Conservation (phyloP, 2,888 invertebrate species). For the Anaspis maculata region DNA sequence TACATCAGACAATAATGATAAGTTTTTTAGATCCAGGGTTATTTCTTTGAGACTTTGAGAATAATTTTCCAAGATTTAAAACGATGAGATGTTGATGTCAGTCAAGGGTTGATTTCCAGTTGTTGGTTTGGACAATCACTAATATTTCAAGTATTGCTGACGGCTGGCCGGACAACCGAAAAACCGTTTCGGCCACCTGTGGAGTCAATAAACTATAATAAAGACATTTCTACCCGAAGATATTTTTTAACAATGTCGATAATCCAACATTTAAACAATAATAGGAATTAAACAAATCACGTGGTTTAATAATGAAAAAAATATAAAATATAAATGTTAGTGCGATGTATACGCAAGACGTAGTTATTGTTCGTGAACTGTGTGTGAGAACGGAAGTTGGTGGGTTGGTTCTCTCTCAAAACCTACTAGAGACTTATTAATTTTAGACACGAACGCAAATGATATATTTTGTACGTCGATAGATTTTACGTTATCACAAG, state of each 20-base stretch:
- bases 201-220: constrained; percentile 24
- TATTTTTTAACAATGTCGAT: constrained; percentile 30
- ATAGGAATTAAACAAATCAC: constrained; percentile 25
- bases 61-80: no score
- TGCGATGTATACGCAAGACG: constrained; percentile 33
- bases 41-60: no score
- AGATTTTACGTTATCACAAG: constrained; percentile 21
- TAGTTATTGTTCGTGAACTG: constrained; percentile 23
- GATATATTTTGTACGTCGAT: constrained; percentile 32
- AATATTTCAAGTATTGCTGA: constrained; percentile 32
- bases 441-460: constrained; percentile 11
- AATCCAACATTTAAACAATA: constrained; percentile 30
- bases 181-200: constrained; percentile 24
- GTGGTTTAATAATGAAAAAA: constrained; percentile 23
- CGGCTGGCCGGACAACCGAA: constrained; percentile 24
- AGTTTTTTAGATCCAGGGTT: no score
- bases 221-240: constrained; percentile 8
- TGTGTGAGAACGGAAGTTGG: constrained; percentile 18
- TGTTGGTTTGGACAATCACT: constrained; percentile 30
- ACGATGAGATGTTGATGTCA: no score
- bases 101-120: constrained; percentile 3
- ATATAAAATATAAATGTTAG: constrained; percentile 32
- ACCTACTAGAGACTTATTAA: constrained; percentile 9
- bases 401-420: no score
- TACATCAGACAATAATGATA: no score